A percentile compares a stretch with the other conserved stretches of the same genome.
Conservation (phyloP, 2,113 vertebrate genomes). For the Fukomys damarensis region DNA sequence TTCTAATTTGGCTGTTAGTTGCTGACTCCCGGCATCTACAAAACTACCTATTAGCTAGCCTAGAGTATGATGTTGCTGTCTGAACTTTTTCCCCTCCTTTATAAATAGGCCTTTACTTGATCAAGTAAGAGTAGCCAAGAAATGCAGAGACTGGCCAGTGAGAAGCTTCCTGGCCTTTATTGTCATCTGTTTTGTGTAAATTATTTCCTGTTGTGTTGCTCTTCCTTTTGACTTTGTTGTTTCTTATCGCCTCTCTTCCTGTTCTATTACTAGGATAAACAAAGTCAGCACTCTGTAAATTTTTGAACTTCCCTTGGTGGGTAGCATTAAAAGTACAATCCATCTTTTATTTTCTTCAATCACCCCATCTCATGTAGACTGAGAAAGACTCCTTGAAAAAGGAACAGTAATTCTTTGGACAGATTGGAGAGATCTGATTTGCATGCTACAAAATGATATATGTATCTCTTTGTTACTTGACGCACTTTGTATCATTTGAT, state of each 20-base stretch:
- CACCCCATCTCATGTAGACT: not conserved
- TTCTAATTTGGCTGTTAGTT: conserved; percentile 43
- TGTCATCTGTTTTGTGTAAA: conserved; percentile 22
- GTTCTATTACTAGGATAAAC: conserved; percentile 38
- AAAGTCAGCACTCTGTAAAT: not conserved
- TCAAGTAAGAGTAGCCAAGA: not conserved
- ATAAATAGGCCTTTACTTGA: not conserved
- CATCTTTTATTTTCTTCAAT: not conserved
- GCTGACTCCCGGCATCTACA: not conserved
- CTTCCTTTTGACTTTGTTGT: conserved; percentile 18
- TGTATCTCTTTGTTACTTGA: not conserved
- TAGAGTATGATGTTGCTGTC: not conserved
- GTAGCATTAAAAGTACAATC: not conserved
- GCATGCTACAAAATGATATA: not conserved
- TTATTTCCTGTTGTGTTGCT: conserved; percentile 48
- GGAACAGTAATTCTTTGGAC: not conserved
- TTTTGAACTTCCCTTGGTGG: not conserved
- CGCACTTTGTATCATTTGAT: not conserved
- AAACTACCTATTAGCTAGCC: not conserved
- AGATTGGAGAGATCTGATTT: not conserved
- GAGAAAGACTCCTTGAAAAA: not conserved
- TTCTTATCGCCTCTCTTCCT: conserved; percentile 57
- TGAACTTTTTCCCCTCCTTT: not conserved
- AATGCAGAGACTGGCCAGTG: not conserved
- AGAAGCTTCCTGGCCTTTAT: not conserved